phyloP scores from a whole-genome alignment of 37 sponge, comb jelly and placozoan species.

The Tethya wilhelma region DNA sequence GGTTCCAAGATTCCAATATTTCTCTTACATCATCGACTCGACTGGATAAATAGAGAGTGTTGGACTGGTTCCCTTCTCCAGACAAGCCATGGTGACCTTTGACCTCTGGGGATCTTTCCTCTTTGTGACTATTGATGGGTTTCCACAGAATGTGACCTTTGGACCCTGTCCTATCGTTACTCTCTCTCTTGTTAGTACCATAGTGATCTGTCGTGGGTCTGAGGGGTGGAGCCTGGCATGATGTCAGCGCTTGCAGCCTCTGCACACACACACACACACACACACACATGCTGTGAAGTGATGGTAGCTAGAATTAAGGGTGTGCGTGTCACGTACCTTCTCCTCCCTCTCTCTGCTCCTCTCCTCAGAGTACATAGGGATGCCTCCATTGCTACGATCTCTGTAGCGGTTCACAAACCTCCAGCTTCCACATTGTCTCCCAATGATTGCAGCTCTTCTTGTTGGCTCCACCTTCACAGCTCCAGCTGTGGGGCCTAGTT shows the following conservation, averaged over 20 bases:
- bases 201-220: too few relatives aligned
- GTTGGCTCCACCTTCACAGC: too few relatives aligned
- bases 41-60: too few relatives aligned
- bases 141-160: neutral
- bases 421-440: conserved; percentile 12
- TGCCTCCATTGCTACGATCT: conserved; percentile 62
- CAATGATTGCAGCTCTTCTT: neutral
- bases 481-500: neutral
- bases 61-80: neutral
- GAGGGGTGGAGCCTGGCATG: too few relatives aligned
- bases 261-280: too few relatives aligned
- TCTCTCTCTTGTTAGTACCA: too few relatives aligned
- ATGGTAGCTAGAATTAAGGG: neutral
- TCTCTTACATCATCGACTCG: too few relatives aligned
- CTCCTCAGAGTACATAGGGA: conserved; percentile 69
- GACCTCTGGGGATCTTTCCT: neutral
- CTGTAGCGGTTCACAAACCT: conserved; percentile 61
- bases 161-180: too few relatives aligned
- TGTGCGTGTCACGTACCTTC: too few relatives aligned
- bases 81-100: neutral
- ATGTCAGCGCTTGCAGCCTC: too few relatives aligned
- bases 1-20: too few relatives aligned
- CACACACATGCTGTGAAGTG: neutral
- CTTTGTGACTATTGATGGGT: neutral
- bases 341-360: conserved; percentile 47